A percentile compares a stretch with the other conserved stretches of the same genome.
Conservation (phyloP, 2,888 invertebrate species). For the Apamea monoglypha region DNA sequence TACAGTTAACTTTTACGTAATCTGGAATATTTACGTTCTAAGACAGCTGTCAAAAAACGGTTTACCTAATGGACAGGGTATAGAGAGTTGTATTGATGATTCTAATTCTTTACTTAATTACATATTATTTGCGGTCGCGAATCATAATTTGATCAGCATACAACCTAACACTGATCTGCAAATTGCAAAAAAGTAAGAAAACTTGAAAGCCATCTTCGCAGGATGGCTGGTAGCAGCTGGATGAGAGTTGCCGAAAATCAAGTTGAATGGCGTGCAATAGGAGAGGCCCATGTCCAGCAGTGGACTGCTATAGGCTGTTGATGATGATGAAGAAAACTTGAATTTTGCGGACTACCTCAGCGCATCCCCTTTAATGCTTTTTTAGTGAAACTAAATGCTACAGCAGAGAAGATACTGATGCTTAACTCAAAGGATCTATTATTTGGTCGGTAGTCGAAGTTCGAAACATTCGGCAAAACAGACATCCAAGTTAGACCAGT, state of each 20-base stretch:
- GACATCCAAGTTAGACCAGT: constrained; percentile 30
- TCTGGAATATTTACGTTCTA: too few relatives aligned
- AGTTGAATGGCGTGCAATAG: too few relatives aligned
- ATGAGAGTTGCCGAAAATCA: too few relatives aligned
- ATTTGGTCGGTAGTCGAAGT: background rate
- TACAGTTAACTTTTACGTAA: too few relatives aligned
- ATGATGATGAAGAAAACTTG: too few relatives aligned
- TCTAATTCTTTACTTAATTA: background rate
- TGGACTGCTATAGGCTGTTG: too few relatives aligned
- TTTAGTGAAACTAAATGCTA: background rate
- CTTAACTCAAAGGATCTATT: background rate
- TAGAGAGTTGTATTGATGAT: background rate
- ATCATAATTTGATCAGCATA: background rate
- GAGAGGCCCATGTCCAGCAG: too few relatives aligned
- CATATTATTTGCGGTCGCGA: background rate
- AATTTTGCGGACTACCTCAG: background rate
- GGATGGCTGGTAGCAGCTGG: too few relatives aligned
- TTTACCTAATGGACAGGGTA: too few relatives aligned
- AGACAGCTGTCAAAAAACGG: too few relatives aligned
- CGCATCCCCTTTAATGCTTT: background rate
- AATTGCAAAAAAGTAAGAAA: background rate
- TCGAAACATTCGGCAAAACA: constrained; percentile 6
- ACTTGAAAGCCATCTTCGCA: too few relatives aligned
- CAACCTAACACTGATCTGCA: background rate
- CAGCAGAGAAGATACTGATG: background rate